A percentile compares a stretch with the other conserved stretches of the same genome.
Evolutionary conservation across 2,797 vertebrate species (phyloP).

Genomic region (Amniataba percoides): DNA sequence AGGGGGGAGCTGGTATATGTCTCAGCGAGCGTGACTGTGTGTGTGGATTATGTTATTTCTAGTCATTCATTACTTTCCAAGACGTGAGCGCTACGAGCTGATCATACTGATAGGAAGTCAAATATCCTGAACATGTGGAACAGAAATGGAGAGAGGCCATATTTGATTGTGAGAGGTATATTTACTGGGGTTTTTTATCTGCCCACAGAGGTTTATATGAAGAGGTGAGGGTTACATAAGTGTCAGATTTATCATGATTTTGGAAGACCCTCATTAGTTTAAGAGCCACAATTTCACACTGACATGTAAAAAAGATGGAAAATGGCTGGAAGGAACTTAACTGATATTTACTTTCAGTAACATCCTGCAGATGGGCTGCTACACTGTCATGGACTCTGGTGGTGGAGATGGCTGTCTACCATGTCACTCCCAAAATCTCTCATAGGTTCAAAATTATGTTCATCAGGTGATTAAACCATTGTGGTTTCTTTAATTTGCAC

Average conservation of each 20-base stretch:
- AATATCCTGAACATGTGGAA: constrained; percentile 31
- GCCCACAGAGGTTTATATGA: neutral
- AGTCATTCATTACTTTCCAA: constrained; percentile 20
- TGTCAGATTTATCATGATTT: neutral
- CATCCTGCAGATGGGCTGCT: neutral
- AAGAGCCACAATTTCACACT: neutral
- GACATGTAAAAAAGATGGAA: constrained; percentile 6
- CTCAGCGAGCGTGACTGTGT: constrained; percentile 14
- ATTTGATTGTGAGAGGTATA: constrained; percentile 8
- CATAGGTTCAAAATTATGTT: neutral
- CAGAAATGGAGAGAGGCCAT: neutral
- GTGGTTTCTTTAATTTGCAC: neutral
- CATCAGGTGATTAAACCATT: neutral
- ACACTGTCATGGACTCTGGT: neutral
- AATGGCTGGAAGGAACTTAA: neutral
- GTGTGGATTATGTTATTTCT: constrained; percentile 3
- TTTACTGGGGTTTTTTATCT: neutral
- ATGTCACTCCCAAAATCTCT: neutral
- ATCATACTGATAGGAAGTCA: constrained; percentile 28
- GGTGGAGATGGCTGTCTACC: neutral
- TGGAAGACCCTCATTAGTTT: neutral
- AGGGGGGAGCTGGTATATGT: constrained; percentile 14
- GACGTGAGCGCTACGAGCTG: neutral
- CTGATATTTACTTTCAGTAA: neutral
- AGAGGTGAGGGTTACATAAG: neutral